Percentiles rank a stretch among this genome's conserved stretches.
Evolutionary conservation across 2,113 vertebrate species (phyloP).

Genomic region (Pteropus alecto): DNA sequence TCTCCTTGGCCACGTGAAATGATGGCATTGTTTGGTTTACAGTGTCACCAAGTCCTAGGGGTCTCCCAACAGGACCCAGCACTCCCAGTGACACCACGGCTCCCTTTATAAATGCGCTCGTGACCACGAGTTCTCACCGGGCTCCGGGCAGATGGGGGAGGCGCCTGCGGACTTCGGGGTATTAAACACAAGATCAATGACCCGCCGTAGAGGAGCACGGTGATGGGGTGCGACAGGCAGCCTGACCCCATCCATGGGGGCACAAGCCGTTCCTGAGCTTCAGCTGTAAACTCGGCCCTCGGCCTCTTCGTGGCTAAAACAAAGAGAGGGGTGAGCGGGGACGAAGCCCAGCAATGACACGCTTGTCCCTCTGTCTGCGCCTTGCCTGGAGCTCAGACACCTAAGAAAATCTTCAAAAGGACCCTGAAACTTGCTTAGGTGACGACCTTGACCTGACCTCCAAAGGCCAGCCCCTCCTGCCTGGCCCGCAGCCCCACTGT

Average conservation of each 20-base stretch:
- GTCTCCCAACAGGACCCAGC: neutral
- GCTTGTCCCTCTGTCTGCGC: neutral
- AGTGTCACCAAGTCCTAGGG: accelerated
- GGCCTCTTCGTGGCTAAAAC: neutral
- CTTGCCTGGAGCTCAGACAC: neutral
- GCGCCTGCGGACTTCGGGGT: accelerated
- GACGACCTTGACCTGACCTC: accelerated
- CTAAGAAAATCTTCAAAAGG: neutral
- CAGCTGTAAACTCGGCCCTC: neutral
- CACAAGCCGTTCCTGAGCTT: neutral
- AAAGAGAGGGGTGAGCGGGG: neutral
- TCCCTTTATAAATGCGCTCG: neutral
- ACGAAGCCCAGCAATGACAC: accelerated
- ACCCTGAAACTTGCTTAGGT: accelerated
- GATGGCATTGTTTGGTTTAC: accelerated
- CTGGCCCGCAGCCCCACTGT: neutral
- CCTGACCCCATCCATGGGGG: accelerated
- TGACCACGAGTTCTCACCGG: accelerated
- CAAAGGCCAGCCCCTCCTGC: neutral
- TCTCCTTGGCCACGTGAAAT: neutral
- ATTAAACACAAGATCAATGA: accelerated
- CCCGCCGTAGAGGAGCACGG: no score
- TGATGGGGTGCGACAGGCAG: accelerated
- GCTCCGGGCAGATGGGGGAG: neutral
- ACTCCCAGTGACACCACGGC: accelerated